These are phyloP conservation scores for Coreius guichenoti DNA, from an alignment of 2,797 vertebrate species.

Conservation along the genomic window DNA sequence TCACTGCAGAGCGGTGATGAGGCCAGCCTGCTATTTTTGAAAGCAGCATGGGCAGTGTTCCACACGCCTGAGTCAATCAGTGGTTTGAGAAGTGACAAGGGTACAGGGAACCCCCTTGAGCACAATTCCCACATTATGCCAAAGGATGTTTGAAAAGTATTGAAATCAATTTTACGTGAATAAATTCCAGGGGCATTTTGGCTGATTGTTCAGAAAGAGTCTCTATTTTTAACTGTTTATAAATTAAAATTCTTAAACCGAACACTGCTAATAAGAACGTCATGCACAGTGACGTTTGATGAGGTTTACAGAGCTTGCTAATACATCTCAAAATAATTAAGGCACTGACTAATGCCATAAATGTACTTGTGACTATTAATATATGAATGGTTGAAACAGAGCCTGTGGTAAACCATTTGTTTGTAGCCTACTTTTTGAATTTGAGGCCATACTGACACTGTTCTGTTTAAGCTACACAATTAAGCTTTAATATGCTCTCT, in stretches of 20 bases:
- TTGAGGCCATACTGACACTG: not conserved
- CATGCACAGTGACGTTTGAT: not conserved
- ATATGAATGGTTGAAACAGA: not conserved
- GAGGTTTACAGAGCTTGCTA: constrained; percentile 15
- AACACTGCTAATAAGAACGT: constrained; percentile 2
- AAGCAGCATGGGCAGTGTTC: constrained; percentile 72
- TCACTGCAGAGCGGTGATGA: constrained; percentile 73
- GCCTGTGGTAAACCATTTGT: not conserved
- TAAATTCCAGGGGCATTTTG: constrained; percentile 49
- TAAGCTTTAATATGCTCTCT: not conserved
- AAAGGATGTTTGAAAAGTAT: constrained; percentile 40
- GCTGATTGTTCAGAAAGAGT: not conserved
- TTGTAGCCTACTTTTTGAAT: not conserved
- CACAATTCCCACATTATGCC: constrained; percentile 71
- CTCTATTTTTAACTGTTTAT: constrained; percentile 42
- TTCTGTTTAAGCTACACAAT: not conserved
- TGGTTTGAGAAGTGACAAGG: constrained; percentile 66
- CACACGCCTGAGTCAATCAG: constrained; percentile 77
- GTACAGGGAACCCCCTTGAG: constrained; percentile 62
- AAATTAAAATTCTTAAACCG: not conserved
- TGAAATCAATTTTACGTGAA: not conserved
- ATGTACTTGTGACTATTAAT: constrained; percentile 34
- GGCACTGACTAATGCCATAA: constrained; percentile 8
- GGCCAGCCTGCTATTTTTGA: constrained; percentile 84
- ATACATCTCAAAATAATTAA: constrained; percentile 46